Evolutionary conservation across 2,113 vertebrate species (phyloP).

Genomic region (Drymodes brunneopygia): DNA sequence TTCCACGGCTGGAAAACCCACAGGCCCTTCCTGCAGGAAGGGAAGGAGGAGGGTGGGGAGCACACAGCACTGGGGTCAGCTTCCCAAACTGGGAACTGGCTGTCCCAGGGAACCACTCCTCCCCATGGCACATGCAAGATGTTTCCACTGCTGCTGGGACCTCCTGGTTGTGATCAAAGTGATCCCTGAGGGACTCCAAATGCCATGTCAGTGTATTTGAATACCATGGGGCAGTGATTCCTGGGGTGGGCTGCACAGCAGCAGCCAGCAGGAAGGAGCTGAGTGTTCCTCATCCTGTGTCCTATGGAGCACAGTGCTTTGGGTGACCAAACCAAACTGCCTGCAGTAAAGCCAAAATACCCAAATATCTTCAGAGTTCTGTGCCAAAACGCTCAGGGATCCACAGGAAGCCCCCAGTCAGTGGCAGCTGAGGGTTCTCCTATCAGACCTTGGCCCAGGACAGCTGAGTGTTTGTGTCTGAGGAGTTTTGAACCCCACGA

Average conservation of each 20-base stretch:
- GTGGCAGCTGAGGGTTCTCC: neutral
- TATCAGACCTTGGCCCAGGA: neutral
- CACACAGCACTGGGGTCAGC: neutral
- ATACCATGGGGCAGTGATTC: neutral
- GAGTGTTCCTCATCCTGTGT: neutral
- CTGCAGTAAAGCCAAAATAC: neutral
- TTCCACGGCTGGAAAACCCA: neutral
- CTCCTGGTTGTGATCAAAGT: neutral
- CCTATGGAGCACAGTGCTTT: neutral
- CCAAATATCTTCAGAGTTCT: neutral
- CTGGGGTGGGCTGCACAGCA: neutral
- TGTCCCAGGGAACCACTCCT: neutral
- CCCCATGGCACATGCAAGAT: neutral
- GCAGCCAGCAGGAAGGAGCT: neutral
- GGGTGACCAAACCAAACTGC: neutral
- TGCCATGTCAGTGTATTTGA: neutral
- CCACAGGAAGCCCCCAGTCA: neutral
- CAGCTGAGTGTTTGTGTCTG: neutral
- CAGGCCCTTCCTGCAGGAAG: conserved; percentile 14
- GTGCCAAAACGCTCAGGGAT: neutral
- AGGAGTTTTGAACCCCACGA: neutral
- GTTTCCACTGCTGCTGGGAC: neutral
- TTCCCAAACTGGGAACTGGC: neutral
- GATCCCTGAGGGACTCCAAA: neutral
- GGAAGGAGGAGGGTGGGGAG: neutral